Base-by-base conservation (phyloP, 1,140 invertebrate species). In the Ptiloglossa arizonensis region DNA sequence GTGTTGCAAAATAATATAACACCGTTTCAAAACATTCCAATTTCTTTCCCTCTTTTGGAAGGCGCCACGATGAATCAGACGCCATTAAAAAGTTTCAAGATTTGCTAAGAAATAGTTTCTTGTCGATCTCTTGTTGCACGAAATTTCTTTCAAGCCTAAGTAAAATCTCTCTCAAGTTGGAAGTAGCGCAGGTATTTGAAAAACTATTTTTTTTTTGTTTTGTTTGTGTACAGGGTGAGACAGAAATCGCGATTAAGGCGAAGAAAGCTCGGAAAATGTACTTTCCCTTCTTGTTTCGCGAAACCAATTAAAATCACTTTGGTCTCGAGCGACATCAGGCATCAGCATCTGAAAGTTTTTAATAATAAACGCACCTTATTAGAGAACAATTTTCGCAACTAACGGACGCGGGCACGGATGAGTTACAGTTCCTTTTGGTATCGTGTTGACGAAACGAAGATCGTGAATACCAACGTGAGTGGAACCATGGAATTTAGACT, bases 381-480 rank as follows among this genome's bases (percentile, higher is more conserved):
- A 52, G 22, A 11, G 62, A 46, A 5, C 46, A 2, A 17, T 64
- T 19, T 63, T 46, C 19, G 17, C 41, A 63, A 44, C 22, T 8
- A 44, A 8, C 3, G 3, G 24, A 13, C n/a, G 15, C 32, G 19
- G 9, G 13, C 22, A 22, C 24, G 24, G 8, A 54, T 27, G 13
- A 69, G 56, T 32, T 9, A 52, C 11, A 19, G 2, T 24, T 44
- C 22, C 22, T 64, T 64, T 24, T 32, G 50, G 22, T 32, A 44
- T 70, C 48, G 54, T 46, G 15, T 15, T 5, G 46, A n/a, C 8
- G 32, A 29, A 72, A 38, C 35, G 46, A 62, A 64, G 35, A 73
- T 64, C 6, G 48, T 9, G 69, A 71, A 62, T 59, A 46, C 13
- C 44, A 1, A 41, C 29, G 38, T 44, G 70, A 46, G 32, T 50